Conservation (phyloP, 2,888 invertebrate species). For the Anthophora plumipes region DNA sequence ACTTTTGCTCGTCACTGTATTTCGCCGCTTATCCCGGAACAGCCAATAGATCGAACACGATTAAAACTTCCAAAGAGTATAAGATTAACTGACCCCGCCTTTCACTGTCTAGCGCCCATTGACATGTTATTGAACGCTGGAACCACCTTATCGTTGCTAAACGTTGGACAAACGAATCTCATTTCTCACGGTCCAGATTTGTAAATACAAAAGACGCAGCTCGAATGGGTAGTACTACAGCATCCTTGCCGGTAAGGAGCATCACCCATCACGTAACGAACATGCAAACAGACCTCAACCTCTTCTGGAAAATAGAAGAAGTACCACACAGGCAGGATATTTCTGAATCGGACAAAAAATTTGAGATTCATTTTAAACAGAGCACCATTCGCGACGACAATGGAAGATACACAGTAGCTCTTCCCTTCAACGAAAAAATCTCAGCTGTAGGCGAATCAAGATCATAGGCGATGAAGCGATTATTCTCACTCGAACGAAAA, state of each 20-base stretch:
- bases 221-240: too few relatives aligned
- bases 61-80: neutral
- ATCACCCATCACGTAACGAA: too few relatives aligned
- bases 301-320: too few relatives aligned
- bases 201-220: too few relatives aligned
- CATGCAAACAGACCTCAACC: too few relatives aligned
- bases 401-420: neutral
- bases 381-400: neutral
- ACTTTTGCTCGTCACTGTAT: neutral
- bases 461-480: neutral
- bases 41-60: neutral
- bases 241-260: too few relatives aligned
- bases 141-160: too few relatives aligned
- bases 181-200: too few relatives aligned
- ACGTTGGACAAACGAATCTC: too few relatives aligned
- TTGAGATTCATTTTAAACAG: neutral
- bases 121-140: neutral
- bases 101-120: neutral
- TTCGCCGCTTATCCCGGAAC: neutral
- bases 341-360: neutral
- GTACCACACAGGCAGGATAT: too few relatives aligned
- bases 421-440: neutral
- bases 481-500: neutral
- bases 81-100: neutral
- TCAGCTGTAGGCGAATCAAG: conserved; percentile 1